Conservation (phyloP, 1,140 invertebrate genomes). For the Drosophila ananassae region DNA sequence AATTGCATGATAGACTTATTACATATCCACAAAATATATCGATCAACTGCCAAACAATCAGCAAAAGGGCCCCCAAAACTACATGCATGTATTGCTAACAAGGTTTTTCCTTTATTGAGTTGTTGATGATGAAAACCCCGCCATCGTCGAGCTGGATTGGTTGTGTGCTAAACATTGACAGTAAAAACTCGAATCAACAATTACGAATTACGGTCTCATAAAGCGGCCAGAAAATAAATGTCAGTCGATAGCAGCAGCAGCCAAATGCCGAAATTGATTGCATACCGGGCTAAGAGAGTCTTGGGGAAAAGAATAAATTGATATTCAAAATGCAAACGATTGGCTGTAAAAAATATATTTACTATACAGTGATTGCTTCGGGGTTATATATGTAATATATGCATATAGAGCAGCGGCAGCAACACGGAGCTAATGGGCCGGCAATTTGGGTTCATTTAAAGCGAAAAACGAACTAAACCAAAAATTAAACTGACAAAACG, state of each 20-base stretch:
- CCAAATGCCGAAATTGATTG: slow-evolving; percentile 61
- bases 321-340: slow-evolving; percentile 79
- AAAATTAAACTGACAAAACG: slow-evolving; percentile 75
- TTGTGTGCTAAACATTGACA: slow-evolving; percentile 60
- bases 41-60: slow-evolving; percentile 59
- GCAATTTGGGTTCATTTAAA: slow-evolving; percentile 79
- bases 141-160: slow-evolving; percentile 10
- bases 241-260: slow-evolving; percentile 57
- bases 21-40: slow-evolving; percentile 48
- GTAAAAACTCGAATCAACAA: slow-evolving; percentile 75
- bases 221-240: slow-evolving; percentile 78
- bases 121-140: slow-evolving; percentile 56
- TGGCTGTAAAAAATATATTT: slow-evolving; percentile 74
- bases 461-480: slow-evolving; percentile 68
- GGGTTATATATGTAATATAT: slow-evolving; percentile 27
- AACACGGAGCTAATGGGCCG: slow-evolving; percentile 61
- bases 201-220: slow-evolving; percentile 79
- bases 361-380: slow-evolving; percentile 37
- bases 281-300: slow-evolving; percentile 14
- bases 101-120: slow-evolving; percentile 67
- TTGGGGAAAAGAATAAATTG: slow-evolving; percentile 49
- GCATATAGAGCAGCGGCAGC: slow-evolving; percentile 45
- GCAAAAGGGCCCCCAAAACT: slow-evolving; percentile 28
- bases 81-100: slow-evolving; percentile 51
- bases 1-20: slow-evolving; percentile 40